Conservation (phyloP, 2,797 vertebrate species). For the Chaetodon trifasciatus region DNA sequence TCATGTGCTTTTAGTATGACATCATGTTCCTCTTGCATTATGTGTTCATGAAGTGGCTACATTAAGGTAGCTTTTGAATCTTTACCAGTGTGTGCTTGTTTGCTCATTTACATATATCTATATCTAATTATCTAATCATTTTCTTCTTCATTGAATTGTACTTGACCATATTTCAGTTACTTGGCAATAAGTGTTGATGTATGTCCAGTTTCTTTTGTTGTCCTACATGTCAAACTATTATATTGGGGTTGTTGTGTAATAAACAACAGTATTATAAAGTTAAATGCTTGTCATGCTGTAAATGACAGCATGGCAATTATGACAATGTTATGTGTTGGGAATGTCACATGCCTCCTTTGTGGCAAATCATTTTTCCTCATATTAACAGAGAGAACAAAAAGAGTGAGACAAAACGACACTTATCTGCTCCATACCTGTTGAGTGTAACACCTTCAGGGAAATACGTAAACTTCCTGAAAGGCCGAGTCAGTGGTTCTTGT, state of each 20-base stretch:
- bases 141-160: background rate
- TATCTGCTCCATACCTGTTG: constrained; percentile 23
- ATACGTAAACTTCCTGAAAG: background rate
- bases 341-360: background rate
- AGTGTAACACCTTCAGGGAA: background rate
- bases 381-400: background rate
- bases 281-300: background rate
- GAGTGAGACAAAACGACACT: background rate
- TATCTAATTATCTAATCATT: background rate
- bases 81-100: background rate
- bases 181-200: background rate
- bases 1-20: background rate
- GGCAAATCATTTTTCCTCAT: background rate
- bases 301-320: background rate
- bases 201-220: constrained; percentile 1
- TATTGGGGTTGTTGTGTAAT: background rate
- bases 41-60: background rate
- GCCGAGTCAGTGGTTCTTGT: background rate
- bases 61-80: background rate
- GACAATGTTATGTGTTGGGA: background rate
- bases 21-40: background rate
- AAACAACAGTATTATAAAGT: background rate
- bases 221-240: background rate
- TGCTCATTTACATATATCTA: background rate
- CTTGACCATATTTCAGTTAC: background rate